Base-by-base conservation (phyloP, 2,113 vertebrate genomes). In the Neolamprologus longior region DNA sequence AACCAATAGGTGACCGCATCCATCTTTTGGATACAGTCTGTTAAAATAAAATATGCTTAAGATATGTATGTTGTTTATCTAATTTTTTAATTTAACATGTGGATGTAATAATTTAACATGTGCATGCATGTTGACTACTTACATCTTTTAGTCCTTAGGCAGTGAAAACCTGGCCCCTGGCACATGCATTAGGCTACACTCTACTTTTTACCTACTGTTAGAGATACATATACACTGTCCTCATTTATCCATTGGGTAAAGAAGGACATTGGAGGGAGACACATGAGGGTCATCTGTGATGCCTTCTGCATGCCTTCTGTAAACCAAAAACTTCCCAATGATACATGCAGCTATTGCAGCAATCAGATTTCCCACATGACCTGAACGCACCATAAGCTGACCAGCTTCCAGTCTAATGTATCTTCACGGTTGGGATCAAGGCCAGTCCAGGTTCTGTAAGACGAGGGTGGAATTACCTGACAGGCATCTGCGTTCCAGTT, bases 381-480 rank as follows among this genome's bases (percentile, higher is more conserved):
- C 52, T 81, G 73, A 85, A 87, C 1, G 14, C 86, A 57, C 57
- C 84, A 79, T 33, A 47, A 31, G 17, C 26, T 19, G n/a, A 71
- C 55, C 40, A 14, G n/a, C 24, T 33, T 33, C 19, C 2, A 14
- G 71, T 66, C 71, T 85, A 15, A 83, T 13, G 87, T 45, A 42
- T 63, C 42, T 85, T 26, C n/a, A 37, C 6, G 1, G 6, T 35
- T 21, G 88, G 90, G 88, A 89, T 58, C 4, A 4, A 57, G 68
- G 88, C 84, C 90, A 57, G 53, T 84, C 80, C 86, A 54, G 31
- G 88, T 87, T 83, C 80, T 71, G 71, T 26, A 79, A 66, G 61
- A 81, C 33, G 19, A 80, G 90, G 88, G 40, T 91, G 88, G 91
- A 94, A 92, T 93, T 93, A 94, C 92, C 91, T 90, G 80, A 63